These are phyloP conservation scores for Eulithis prunata DNA, from an alignment of 2,888 invertebrate species.

Conservation along the genomic window DNA sequence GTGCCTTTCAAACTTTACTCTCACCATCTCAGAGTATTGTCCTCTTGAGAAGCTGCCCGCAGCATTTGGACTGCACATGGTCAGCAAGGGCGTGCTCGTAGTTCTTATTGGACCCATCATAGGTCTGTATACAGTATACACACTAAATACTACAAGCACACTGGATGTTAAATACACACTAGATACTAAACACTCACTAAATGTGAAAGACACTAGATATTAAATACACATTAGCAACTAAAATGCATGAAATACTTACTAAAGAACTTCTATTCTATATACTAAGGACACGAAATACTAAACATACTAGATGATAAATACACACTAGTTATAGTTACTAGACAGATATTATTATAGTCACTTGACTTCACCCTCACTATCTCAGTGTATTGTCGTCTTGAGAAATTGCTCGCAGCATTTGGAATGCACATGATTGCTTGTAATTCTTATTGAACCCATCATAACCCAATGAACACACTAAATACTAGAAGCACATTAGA, in stretches of 20 bases:
- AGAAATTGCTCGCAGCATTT: slow-evolving; percentile 90
- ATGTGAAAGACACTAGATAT: background rate
- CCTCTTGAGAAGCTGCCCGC: slow-evolving; percentile 89
- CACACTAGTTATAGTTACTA: too few species aligned
- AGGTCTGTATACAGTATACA: slow-evolving; percentile 74
- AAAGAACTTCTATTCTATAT: too few species aligned
- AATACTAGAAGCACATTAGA: background rate
- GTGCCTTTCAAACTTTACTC: slow-evolving; percentile 90
- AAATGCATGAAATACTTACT: too few species aligned
- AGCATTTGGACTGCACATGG: slow-evolving; percentile 91
- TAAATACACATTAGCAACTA: too few species aligned
- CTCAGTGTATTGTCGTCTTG: slow-evolving; percentile 89
- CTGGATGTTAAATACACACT: background rate
- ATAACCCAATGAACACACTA: slow-evolving; percentile 55
- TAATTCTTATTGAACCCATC: slow-evolving; percentile 87
- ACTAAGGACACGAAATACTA: too few species aligned
- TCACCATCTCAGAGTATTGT: slow-evolving; percentile 91
- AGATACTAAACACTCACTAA: background rate
- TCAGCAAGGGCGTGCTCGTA: slow-evolving; percentile 89
- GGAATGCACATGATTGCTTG: slow-evolving; percentile 91
- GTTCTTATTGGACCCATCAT: slow-evolving; percentile 88
- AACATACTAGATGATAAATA: too few species aligned
- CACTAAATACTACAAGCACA: background rate
- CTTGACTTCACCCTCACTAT: slow-evolving; percentile 88
- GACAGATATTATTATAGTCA: too few species aligned